A percentile compares a stretch with the other conserved stretches of the same genome.
Evolutionary conservation across 2,113 vertebrate species (phyloP).

Genomic region (Puma concolor): DNA sequence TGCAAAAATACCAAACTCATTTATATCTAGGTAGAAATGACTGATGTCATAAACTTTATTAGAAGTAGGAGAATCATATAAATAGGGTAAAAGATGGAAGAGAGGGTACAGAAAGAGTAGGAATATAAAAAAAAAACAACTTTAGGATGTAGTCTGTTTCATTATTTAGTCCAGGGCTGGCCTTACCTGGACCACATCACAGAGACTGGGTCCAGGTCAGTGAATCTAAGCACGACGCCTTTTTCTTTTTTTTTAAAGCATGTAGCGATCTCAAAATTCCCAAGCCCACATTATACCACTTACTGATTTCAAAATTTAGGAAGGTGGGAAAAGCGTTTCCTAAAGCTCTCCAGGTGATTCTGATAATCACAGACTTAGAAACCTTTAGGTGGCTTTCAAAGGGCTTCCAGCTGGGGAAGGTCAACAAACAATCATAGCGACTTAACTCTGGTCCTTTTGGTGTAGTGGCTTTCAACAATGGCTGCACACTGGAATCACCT

Average conservation of each 20-base stretch:
- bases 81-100: background rate
- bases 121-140: background rate
- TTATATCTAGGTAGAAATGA: background rate
- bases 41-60: background rate
- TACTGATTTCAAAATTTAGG: background rate
- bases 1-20: background rate
- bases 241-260: background rate
- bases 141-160: background rate
- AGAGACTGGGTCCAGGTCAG: background rate
- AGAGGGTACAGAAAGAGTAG: background rate
- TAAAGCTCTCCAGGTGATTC: background rate
- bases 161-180: background rate
- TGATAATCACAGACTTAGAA: background rate
- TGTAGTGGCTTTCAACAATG: background rate
- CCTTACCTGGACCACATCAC: background rate
- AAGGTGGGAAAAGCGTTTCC: background rate
- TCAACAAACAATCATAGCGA: background rate
- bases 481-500: background rate
- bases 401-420: background rate
- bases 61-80: background rate
- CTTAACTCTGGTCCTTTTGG: background rate
- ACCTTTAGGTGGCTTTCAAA: background rate
- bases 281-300: background rate
- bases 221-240: background rate
- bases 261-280: background rate